phyloP scores from a whole-genome alignment of 2,113 vertebrate genomes.

The Pipa parva region DNA sequence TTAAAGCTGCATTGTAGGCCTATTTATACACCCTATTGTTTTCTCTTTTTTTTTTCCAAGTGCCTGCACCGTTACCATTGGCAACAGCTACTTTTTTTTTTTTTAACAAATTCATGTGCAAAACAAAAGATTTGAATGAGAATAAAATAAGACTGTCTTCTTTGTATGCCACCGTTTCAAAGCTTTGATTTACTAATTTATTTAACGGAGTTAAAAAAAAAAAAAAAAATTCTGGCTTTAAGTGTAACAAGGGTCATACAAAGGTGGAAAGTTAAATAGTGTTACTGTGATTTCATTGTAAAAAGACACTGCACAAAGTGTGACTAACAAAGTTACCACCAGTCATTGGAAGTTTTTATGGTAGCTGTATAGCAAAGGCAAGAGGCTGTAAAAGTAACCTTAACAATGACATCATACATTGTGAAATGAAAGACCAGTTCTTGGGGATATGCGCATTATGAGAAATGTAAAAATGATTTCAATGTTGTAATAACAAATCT shows the following conservation, averaged over 20 bases:
- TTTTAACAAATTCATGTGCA: slow-evolving; percentile 46
- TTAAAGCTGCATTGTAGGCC: slow-evolving; percentile 65
- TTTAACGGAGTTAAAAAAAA: slow-evolving; percentile 2
- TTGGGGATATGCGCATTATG: too few species aligned
- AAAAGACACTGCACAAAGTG: neutral
- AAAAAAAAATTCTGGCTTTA: neutral
- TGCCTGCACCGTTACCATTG: slow-evolving; percentile 56
- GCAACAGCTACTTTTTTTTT: slow-evolving; percentile 55
- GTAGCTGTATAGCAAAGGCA: neutral
- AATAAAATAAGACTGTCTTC: slow-evolving; percentile 30
- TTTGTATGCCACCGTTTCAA: slow-evolving; percentile 22
- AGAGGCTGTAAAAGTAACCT: too few species aligned
- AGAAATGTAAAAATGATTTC: too few species aligned
- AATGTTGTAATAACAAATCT: too few species aligned
- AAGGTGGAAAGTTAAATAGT: neutral
- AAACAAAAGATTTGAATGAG: slow-evolving; percentile 23
- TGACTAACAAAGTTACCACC: slow-evolving; percentile 1
- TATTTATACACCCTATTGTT: slow-evolving; percentile 60
- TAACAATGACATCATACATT: too few species aligned
- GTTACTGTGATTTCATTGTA: slow-evolving; percentile 7
- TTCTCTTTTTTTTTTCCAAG: slow-evolving; percentile 51
- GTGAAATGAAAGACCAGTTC: too few species aligned
- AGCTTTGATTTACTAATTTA: slow-evolving; percentile 33
- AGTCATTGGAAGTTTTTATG: neutral
- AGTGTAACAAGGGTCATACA: neutral